Conservation (phyloP, 2,113 vertebrate species). For the Axis porcinus region DNA sequence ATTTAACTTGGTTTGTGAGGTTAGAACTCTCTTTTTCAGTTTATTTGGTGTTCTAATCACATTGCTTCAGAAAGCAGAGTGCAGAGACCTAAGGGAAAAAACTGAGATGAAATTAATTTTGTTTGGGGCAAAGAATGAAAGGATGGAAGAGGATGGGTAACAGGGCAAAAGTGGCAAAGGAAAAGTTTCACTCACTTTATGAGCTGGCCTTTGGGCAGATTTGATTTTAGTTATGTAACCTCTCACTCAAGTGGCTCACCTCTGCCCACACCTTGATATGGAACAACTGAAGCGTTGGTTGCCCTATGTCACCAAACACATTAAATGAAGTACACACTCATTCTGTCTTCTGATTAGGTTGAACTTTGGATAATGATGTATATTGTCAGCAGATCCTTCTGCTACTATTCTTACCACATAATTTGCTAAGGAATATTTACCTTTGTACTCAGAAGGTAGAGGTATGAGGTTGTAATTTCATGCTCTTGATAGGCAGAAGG, state of each 20-base stretch:
- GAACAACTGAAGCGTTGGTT: not conserved
- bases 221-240: not conserved
- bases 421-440: conserved; percentile 11
- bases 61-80: not conserved
- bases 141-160: not conserved
- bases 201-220: not conserved
- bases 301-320: not conserved
- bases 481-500: not conserved
- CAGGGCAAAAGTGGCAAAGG: not conserved
- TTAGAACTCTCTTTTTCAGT: not conserved
- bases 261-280: not conserved
- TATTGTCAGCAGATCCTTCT: conserved; percentile 22
- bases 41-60: conserved; percentile 1
- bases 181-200: not conserved
- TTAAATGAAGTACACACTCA: not conserved
- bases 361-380: conserved; percentile 25
- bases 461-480: not conserved
- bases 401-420: conserved; percentile 1
- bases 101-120: conserved; percentile 11
- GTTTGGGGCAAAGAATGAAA: not conserved
- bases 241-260: not conserved
- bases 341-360: conserved; percentile 20
- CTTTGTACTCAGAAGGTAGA: conserved; percentile 37
- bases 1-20: not conserved
- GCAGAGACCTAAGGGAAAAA: not conserved